Percentiles rank a stretch among this genome's conserved stretches.
phyloP scores from a whole-genome alignment of 2,113 vertebrate species.

The Charina bottae region DNA sequence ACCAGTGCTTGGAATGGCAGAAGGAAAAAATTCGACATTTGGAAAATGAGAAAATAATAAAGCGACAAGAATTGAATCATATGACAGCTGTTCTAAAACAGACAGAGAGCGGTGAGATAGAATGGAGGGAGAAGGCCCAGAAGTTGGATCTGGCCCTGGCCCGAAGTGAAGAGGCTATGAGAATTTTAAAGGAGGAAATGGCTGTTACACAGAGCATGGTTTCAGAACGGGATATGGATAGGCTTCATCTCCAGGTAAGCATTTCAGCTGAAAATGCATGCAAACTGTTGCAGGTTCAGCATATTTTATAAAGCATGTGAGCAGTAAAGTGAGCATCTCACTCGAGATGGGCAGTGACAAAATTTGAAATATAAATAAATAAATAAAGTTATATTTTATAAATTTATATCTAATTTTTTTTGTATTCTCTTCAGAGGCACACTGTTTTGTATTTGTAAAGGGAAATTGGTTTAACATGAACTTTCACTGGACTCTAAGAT shows the following conservation, averaged over 20 bases:
- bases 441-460: background rate
- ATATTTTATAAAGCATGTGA: background rate
- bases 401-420: background rate
- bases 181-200: conserved; percentile 60
- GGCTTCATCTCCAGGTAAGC: conserved; percentile 65
- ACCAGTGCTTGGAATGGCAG: conserved; percentile 38
- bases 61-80: conserved; percentile 49
- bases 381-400: background rate
- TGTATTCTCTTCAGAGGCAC: background rate
- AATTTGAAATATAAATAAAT: background rate
- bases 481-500: background rate
- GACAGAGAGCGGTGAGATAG: conserved; percentile 68
- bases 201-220: conserved; percentile 62
- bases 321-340: background rate
- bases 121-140: conserved; percentile 72
- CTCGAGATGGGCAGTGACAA: background rate
- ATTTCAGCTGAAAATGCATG: background rate
- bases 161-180: conserved; percentile 62
- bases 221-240: conserved; percentile 67
- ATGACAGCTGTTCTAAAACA: conserved; percentile 59
- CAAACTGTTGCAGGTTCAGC: background rate
- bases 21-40: conserved; percentile 31
- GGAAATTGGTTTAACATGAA: background rate
- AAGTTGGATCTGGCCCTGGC: conserved; percentile 57
- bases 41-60: conserved; percentile 51